Conservation (phyloP, 1,140 invertebrate species). For the Chymomyza costata region DNA sequence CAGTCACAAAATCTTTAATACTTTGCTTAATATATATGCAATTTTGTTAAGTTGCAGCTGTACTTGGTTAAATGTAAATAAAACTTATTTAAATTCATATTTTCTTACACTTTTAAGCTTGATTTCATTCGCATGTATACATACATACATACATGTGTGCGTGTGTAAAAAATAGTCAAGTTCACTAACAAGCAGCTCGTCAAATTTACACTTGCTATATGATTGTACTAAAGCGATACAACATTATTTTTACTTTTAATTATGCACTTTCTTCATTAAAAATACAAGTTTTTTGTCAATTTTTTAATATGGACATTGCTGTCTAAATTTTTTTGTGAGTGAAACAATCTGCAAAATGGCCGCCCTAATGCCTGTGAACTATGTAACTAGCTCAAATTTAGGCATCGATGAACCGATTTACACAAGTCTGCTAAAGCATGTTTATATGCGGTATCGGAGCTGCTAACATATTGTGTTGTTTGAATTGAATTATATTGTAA, state of each 20-base stretch:
- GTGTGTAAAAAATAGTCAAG: slow-evolving; percentile 20
- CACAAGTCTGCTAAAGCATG: too few relatives aligned
- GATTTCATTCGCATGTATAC: slow-evolving; percentile 4
- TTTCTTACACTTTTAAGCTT: too few relatives aligned
- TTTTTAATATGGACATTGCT: slow-evolving; percentile 51
- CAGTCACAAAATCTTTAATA: too few relatives aligned
- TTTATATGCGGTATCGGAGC: too few relatives aligned
- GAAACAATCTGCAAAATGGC: slow-evolving; percentile 70
- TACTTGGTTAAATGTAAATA: neutral
- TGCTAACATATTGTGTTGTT: too few relatives aligned
- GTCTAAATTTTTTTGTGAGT: slow-evolving; percentile 68
- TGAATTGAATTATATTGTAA: too few relatives aligned
- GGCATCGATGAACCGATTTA: too few relatives aligned
- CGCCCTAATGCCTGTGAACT: slow-evolving; percentile 42
- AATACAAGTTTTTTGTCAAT: slow-evolving; percentile 43
- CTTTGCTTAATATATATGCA: too few relatives aligned
- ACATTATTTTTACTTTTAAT: slow-evolving; percentile 45
- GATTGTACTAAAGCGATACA: slow-evolving; percentile 42
- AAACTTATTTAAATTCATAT: too few relatives aligned
- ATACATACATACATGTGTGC: slow-evolving; percentile 10
- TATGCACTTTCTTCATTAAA: slow-evolving; percentile 50
- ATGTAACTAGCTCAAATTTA: slow-evolving; percentile 25
- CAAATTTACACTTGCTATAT: slow-evolving; percentile 48
- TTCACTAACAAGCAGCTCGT: slow-evolving; percentile 51
- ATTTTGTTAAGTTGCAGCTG: too few relatives aligned